Conservation (phyloP, 2,113 vertebrate genomes). For the Otocyon megalotis region DNA sequence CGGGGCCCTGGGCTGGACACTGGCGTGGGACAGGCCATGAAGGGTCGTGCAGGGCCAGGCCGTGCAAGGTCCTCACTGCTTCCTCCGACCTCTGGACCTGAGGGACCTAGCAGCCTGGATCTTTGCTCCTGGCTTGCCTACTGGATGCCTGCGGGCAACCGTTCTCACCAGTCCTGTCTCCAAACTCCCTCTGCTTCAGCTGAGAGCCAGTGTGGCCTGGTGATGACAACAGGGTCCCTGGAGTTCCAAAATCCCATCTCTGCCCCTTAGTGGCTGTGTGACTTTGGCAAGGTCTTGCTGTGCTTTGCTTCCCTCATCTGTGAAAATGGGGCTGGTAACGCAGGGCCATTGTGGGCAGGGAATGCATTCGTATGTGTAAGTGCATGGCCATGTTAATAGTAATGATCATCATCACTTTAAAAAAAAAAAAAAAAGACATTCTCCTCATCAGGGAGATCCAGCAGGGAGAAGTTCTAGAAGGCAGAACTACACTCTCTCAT, state of each 20-base stretch:
- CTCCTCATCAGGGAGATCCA: background rate
- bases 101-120: background rate
- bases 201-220: background rate
- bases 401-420: background rate
- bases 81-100: background rate
- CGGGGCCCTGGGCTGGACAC: background rate
- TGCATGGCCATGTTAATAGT: background rate
- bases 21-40: background rate
- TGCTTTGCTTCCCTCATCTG: background rate
- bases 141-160: background rate
- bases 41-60: background rate
- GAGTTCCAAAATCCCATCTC: background rate
- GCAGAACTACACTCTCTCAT: background rate
- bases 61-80: background rate
- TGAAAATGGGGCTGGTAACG: background rate
- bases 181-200: background rate
- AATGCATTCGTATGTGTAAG: background rate
- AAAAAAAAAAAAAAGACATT: no score
- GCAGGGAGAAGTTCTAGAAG: background rate
- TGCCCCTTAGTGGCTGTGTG: background rate
- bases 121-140: background rate
- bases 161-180: no score
- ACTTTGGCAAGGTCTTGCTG: background rate
- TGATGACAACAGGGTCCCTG: background rate
- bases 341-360: background rate